Conservation (phyloP, 2,888 invertebrate genomes). For the Mythimna albipuncta region DNA sequence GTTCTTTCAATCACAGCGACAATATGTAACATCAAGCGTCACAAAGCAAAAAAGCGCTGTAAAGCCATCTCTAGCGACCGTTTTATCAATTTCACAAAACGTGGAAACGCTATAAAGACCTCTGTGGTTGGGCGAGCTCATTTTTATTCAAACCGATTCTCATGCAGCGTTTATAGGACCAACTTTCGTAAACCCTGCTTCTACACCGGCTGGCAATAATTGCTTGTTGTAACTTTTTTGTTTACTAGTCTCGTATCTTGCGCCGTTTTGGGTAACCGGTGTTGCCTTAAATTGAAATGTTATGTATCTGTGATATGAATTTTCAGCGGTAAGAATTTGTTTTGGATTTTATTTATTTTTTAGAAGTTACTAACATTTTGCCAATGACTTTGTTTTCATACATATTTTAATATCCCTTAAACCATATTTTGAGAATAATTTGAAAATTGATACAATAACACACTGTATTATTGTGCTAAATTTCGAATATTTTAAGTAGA, state of each 20-base stretch:
- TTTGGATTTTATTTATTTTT: constrained; percentile 12
- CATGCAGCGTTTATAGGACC: constrained; percentile 73
- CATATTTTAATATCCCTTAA: too few relatives aligned
- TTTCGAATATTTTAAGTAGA: too few relatives aligned
- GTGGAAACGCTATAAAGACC: constrained; percentile 56
- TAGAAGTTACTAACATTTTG: neutral
- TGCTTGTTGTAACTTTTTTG: constrained; percentile 67
- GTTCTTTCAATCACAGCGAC: constrained; percentile 34
- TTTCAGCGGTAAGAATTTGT: constrained; percentile 29
- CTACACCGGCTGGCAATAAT: constrained; percentile 66
- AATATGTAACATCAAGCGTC: constrained; percentile 25
- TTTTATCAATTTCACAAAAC: constrained; percentile 63
- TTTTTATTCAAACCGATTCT: constrained; percentile 76
- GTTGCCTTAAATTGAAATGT: constrained; percentile 60
- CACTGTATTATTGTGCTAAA: too few relatives aligned
- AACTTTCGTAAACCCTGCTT: constrained; percentile 66
- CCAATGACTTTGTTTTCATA: too few relatives aligned
- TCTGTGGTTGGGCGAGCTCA: constrained; percentile 57
- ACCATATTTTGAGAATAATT: too few relatives aligned
- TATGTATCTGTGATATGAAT: constrained; percentile 49
- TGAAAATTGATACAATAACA: too few relatives aligned
- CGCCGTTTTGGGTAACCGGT: constrained; percentile 48
- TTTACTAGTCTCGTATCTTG: constrained; percentile 58
- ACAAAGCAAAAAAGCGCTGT: constrained; percentile 37
- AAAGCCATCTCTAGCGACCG: constrained; percentile 42